Evolutionary conservation across 2,113 vertebrate genomes (phyloP).

Genomic region (Perca schrenkii): DNA sequence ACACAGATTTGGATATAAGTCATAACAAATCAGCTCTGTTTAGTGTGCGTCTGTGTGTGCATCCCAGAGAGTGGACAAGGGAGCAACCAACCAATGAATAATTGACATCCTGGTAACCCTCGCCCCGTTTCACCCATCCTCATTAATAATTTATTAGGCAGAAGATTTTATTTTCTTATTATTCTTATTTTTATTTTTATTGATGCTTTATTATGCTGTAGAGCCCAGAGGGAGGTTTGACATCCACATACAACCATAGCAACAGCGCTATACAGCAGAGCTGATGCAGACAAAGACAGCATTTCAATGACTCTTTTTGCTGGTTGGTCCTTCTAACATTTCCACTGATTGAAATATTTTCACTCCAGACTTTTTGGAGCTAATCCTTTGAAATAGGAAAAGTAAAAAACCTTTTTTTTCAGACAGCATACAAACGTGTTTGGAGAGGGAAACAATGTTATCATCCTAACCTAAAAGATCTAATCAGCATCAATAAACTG

Average conservation of each 20-base stretch:
- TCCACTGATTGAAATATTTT: neutral
- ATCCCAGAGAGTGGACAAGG: conserved; percentile 51
- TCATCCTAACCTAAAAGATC: neutral
- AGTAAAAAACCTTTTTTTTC: neutral
- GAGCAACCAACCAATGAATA: conserved; percentile 71
- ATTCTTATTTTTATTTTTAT: too few relatives aligned
- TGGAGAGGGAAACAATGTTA: neutral
- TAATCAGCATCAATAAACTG: neutral
- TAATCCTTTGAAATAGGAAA: conserved; percentile 3
- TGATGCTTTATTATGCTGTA: conserved; percentile 8
- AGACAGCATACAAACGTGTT: neutral
- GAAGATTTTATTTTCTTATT: conserved; percentile 65
- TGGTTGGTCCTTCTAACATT: conserved; percentile 30
- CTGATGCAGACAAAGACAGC: conserved; percentile 25
- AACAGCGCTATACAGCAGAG: conserved; percentile 26
- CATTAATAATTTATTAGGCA: conserved; percentile 75
- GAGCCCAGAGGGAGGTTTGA: conserved; percentile 59
- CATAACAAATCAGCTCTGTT: conserved; percentile 45
- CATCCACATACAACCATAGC: conserved; percentile 44
- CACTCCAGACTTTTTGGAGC: neutral
- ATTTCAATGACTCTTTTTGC: conserved; percentile 11
- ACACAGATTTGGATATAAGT: conserved; percentile 37
- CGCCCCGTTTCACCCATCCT: conserved; percentile 50
- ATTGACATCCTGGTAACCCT: conserved; percentile 77
- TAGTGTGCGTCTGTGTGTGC: conserved; percentile 36